Evolutionary conservation across 2,888 invertebrate species (phyloP).

Genomic region (Seladonia tumulorum): DNA sequence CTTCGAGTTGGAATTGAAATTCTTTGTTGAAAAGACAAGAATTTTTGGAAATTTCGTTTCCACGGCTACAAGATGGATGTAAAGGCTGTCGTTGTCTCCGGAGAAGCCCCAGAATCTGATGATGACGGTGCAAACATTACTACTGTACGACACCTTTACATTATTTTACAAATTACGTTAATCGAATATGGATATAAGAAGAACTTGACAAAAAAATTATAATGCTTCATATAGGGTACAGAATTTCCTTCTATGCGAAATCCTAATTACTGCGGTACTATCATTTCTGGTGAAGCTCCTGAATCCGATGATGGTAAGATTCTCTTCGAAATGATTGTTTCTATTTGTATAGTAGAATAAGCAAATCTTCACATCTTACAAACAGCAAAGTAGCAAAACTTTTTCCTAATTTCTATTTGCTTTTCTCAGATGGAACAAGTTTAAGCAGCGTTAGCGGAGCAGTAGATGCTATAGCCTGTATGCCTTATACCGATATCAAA

Average conservation of each 20-base stretch:
- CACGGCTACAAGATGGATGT: conserved; percentile 74
- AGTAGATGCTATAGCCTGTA: conserved; percentile 78
- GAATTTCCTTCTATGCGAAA: conserved; percentile 74
- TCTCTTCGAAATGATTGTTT: not conserved
- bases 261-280: conserved; percentile 79
- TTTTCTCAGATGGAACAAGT: conserved; percentile 76
- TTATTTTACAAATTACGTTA: not conserved
- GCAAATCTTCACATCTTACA: not conserved
- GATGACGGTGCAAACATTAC: conserved; percentile 78
- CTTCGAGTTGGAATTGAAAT: not conserved
- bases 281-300: conserved; percentile 82
- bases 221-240: conserved; percentile 68
- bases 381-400: not conserved
- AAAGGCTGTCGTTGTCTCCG: conserved; percentile 81
- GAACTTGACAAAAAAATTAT: not conserved
- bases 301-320: conserved; percentile 82
- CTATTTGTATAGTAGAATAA: not conserved
- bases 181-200: conserved; percentile 13
- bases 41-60: not conserved
- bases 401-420: conserved; percentile 14
- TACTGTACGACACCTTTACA: conserved; percentile 69
- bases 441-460: conserved; percentile 79
- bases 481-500: conserved; percentile 77
- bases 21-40: not conserved
- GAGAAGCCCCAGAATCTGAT: conserved; percentile 83